Conservation (phyloP, 2,113 vertebrate species). For the Gallinago media region DNA sequence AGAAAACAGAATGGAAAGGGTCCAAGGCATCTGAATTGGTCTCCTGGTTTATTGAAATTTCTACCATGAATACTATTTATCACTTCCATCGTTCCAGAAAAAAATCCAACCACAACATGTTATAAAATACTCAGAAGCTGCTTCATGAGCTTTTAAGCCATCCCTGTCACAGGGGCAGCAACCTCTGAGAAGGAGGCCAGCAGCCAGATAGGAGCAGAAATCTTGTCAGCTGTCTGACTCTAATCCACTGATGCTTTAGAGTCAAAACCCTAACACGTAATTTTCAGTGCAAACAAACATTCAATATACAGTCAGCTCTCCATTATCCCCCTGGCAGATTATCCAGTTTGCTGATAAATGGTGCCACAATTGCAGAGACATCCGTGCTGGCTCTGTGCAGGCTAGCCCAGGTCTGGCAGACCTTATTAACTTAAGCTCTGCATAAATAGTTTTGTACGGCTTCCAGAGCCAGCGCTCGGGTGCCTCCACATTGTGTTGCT, state of each 20-base stretch:
- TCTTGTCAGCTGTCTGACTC: slow-evolving; percentile 43
- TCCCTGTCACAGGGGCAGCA: background rate
- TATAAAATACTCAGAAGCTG: slow-evolving; percentile 19
- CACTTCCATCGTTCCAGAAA: background rate
- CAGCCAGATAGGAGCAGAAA: slow-evolving; percentile 33
- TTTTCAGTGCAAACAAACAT: slow-evolving; percentile 53
- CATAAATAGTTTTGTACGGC: slow-evolving; percentile 23
- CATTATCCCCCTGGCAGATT: slow-evolving; percentile 57
- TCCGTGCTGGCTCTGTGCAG: slow-evolving; percentile 32
- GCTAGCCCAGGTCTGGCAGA: slow-evolving; percentile 40
- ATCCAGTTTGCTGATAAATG: slow-evolving; percentile 56
- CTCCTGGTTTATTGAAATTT: background rate
- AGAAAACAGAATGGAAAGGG: background rate
- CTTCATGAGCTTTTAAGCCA: slow-evolving; percentile 41
- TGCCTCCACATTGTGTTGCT: background rate
- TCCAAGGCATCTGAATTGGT: background rate
- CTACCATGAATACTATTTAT: background rate
- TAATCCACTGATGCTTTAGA: slow-evolving; percentile 36
- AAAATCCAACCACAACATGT: background rate
- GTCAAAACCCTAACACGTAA: slow-evolving; percentile 26
- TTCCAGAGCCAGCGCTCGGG: background rate
- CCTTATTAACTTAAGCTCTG: slow-evolving; percentile 59
- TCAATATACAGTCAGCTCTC: slow-evolving; percentile 30
- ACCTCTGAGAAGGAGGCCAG: slow-evolving; percentile 10
- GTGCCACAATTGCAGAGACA: slow-evolving; percentile 40